A percentile compares a stretch with the other conserved stretches of the same genome.
phyloP scores from a whole-genome alignment of 2,888 invertebrate genomes.

The Germaria angustata region DNA sequence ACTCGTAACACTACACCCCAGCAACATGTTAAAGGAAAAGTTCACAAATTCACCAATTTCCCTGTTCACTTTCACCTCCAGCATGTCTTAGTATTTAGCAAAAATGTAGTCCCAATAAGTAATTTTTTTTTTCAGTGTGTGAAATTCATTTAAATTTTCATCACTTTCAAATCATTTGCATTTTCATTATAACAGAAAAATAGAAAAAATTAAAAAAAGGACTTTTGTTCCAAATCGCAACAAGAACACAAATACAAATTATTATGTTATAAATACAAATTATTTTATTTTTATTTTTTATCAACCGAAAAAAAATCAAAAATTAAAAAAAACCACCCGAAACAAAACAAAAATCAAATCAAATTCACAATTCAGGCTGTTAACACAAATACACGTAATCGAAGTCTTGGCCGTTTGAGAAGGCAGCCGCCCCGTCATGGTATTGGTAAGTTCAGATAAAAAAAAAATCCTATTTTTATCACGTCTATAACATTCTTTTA shows the following conservation, averaged over 20 bases:
- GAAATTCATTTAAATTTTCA: constrained; percentile 17
- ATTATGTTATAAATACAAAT: constrained; percentile 63
- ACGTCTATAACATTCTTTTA: background rate
- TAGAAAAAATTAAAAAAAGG: constrained; percentile 20
- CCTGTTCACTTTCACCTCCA: background rate
- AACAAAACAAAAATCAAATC: constrained; percentile 52
- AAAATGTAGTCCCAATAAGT: constrained; percentile 21
- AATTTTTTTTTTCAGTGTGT: background rate
- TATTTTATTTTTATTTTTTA: constrained; percentile 63
- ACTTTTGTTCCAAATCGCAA: constrained; percentile 44
- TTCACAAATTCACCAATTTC: background rate
- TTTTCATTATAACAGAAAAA: constrained; percentile 50
- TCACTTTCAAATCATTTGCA: constrained; percentile 64
- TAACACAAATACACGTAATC: constrained; percentile 81
- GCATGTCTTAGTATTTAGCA: constrained; percentile 34
- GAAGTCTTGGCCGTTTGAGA: constrained; percentile 81
- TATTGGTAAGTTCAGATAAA: constrained; percentile 78
- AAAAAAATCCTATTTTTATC: constrained; percentile 2
- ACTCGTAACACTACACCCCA: no score
- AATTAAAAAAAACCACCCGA: constrained; percentile 55
- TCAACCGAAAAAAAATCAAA: constrained; percentile 48
- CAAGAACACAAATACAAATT: constrained; percentile 62
- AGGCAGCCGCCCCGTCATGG: constrained; percentile 81
- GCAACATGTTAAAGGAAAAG: background rate
- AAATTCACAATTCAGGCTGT: constrained; percentile 77